A percentile compares a stretch with the other conserved stretches of the same genome.
phyloP scores from a whole-genome alignment of 2,113 vertebrate genomes.

The Semicossyphus pulcher region DNA sequence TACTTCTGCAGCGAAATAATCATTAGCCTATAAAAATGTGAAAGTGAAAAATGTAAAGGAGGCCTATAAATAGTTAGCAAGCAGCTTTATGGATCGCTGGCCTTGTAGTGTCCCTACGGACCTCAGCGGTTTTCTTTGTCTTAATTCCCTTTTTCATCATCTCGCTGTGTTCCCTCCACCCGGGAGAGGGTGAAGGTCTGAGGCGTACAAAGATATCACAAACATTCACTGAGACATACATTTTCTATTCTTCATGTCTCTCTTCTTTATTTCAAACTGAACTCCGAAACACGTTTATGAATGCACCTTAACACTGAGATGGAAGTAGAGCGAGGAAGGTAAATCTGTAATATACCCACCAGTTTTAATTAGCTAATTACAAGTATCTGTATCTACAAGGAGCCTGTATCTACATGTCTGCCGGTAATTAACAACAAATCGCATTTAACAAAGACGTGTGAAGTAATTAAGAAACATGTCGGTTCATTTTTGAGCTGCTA shows the following conservation, averaged over 20 bases:
- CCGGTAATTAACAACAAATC: background rate
- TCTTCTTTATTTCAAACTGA: background rate
- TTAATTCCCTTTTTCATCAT: conserved; percentile 54
- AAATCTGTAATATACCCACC: background rate
- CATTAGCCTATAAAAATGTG: conserved; percentile 83
- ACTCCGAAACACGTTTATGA: no score
- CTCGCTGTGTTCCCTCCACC: conserved; percentile 18
- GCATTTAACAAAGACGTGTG: background rate
- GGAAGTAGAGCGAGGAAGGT: no score
- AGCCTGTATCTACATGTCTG: background rate
- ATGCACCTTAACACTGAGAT: no score
- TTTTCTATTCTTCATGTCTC: background rate
- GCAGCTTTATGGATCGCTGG: conserved; percentile 72
- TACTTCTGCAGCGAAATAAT: conserved; percentile 79
- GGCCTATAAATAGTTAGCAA: conserved; percentile 79
- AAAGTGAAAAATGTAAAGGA: conserved; percentile 80
- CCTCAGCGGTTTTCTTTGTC: conserved; percentile 55
- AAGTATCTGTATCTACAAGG: background rate
- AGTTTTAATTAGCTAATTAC: background rate
- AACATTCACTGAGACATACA: background rate
- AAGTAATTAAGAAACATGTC: background rate
- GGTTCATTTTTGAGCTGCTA: background rate
- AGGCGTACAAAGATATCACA: background rate
- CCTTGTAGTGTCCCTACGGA: conserved; percentile 65
- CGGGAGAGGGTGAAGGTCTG: conserved; percentile 45